Conservation (phyloP, 2,888 invertebrate genomes). For the Drosophila kanekoi region DNA sequence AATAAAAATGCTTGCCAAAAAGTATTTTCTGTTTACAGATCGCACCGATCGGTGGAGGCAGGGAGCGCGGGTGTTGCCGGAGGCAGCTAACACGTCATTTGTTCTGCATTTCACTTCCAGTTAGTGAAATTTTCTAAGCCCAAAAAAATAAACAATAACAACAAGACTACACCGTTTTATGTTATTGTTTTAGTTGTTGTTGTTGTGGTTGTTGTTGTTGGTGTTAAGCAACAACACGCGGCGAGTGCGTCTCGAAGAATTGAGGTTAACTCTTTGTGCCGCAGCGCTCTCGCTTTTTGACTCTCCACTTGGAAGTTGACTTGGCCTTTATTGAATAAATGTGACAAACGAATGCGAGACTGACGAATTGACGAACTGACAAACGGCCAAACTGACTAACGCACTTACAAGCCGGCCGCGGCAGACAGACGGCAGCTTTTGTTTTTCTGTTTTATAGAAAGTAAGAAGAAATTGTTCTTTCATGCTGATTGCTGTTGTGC, state of each 20-base stretch:
- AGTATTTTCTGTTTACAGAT: slow-evolving; percentile 44
- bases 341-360: slow-evolving; percentile 73
- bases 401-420: slow-evolving; percentile 23
- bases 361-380: slow-evolving; percentile 53
- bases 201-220: slow-evolving; percentile 16
- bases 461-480: slow-evolving; percentile 78
- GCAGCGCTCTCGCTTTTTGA: slow-evolving; percentile 72
- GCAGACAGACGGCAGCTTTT: slow-evolving; percentile 45
- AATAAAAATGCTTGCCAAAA: slow-evolving; percentile 58
- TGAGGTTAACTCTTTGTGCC: slow-evolving; percentile 75
- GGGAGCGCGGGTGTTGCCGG: slow-evolving; percentile 26
- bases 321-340: slow-evolving; percentile 80
- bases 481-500: slow-evolving; percentile 62
- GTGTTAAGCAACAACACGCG: slow-evolving; percentile 71
- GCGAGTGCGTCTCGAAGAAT: slow-evolving; percentile 72
- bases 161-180: slow-evolving; percentile 31
- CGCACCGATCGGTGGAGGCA: slow-evolving; percentile 8
- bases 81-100: slow-evolving; percentile 57
- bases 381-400: slow-evolving; percentile 23
- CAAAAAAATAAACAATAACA: slow-evolving; percentile 36
- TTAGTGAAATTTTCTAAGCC: slow-evolving; percentile 71
- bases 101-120: slow-evolving; percentile 79
- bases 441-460: slow-evolving; percentile 70
- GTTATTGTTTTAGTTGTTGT: slow-evolving; percentile 43
- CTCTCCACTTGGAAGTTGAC: slow-evolving; percentile 58